These are phyloP conservation scores for Amblyjoppa proteus DNA, from an alignment of 2,888 invertebrate genomes.

Conservation along the genomic window DNA sequence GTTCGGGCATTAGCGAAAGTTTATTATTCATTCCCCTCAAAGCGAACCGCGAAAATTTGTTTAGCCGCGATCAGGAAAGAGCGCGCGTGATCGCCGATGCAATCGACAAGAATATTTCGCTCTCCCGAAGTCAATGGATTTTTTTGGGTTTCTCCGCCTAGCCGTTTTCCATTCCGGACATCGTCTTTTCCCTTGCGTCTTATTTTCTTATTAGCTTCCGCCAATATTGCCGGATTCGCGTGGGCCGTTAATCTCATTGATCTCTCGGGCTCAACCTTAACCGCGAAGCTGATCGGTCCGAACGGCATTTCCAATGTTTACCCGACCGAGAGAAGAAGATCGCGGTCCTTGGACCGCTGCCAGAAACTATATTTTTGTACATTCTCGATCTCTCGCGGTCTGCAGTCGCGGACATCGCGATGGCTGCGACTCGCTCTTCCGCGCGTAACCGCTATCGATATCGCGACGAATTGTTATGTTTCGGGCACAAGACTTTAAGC, in stretches of 20 bases:
- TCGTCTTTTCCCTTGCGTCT: neutral
- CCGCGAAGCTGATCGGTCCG: slow-evolving; percentile 41
- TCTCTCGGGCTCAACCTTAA: slow-evolving; percentile 48
- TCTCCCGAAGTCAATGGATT: slow-evolving; percentile 6
- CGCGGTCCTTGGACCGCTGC: slow-evolving; percentile 72
- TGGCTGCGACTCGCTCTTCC: slow-evolving; percentile 13
- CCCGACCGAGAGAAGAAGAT: slow-evolving; percentile 68
- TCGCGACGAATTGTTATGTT: slow-evolving; percentile 29
- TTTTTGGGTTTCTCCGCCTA: neutral
- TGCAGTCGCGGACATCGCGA: slow-evolving; percentile 24
- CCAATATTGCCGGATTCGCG: neutral
- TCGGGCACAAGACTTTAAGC: neutral
- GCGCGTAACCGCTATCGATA: slow-evolving; percentile 4
- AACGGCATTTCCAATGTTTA: slow-evolving; percentile 75
- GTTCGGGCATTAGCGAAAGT: neutral
- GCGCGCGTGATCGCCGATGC: slow-evolving; percentile 1
- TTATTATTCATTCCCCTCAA: slow-evolving; percentile 34
- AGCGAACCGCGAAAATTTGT: slow-evolving; percentile 26
- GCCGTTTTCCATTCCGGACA: neutral
- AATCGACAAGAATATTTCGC: slow-evolving; percentile 22
- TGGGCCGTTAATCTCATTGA: slow-evolving; percentile 43
- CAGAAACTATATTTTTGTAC: slow-evolving; percentile 77
- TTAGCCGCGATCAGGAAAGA: slow-evolving; percentile 9
- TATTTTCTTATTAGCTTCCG: slow-evolving; percentile 9
- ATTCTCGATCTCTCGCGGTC: slow-evolving; percentile 46